Evolutionary conservation across 2,797 vertebrate genomes (phyloP), one percentile per base, ranked within the genome.

Genomic region (Dallia pectoralis): DNA sequence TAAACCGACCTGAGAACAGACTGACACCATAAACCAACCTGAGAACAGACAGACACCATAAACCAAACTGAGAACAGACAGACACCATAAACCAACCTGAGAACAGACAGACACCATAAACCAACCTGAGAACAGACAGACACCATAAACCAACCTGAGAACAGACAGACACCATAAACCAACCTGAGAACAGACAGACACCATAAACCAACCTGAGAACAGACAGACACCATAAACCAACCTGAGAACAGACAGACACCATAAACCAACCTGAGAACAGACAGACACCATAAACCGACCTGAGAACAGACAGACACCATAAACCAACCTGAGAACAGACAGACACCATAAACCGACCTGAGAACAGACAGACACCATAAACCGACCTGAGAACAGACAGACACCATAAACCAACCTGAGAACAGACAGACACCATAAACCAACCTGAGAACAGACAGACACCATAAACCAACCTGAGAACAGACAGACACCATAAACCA

Each of bases 1-100:
- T n/a, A n/a, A n/a, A n/a, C n/a, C n/a, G n/a, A 94, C 93, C 94
- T 87, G n/a, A n/a, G 63, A 8, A 14, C 22, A 8, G 19, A 67
- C 29, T 7, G 2, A 8, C 18, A 4, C 25, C 0, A 16, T 49
- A 3, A 18, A 16, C 32, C 61, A 85, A n/a, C n/a, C n/a, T n/a
- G n/a, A n/a, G n/a, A n/a, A n/a, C n/a, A n/a, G n/a, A n/a, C n/a
- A n/a, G n/a, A n/a, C n/a, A n/a, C n/a, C n/a, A n/a, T n/a, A n/a
- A n/a, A n/a, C n/a, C n/a, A n/a, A 94, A 93, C 94, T 87, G n/a
- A n/a, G 63, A 8, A 14, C 22, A 8, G 19, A 67, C 29, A 18
- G 2, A 8, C 18, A 4, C 25, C 0, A 16, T 49, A 3, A 18
- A 16, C 32, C 61, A 85, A n/a, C n/a, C n/a, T n/a, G n/a, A n/a